Evolutionary conservation across 2,113 vertebrate species (phyloP), one percentile per base, ranked within the genome.

Genomic region (Phrynosoma blainvillii): DNA sequence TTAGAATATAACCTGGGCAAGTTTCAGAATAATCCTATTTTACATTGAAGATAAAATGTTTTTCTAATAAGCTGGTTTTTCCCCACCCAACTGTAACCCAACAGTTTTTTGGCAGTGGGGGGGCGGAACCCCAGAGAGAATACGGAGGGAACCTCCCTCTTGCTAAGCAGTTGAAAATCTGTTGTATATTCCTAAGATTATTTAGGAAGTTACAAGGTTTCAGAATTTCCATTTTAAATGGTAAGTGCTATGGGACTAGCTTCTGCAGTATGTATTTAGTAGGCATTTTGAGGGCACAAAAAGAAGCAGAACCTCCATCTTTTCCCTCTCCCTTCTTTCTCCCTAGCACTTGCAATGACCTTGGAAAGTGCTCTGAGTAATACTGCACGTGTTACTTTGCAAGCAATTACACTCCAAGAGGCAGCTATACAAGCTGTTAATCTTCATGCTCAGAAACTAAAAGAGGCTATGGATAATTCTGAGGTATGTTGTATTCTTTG

Each of bases 401-500:
- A 98, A 92, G 98, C 98, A 0, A 96, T 99, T 1, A 97, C 97
- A 47, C 98, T 98, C 1, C 98, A 99, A 94, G 98, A 99, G 40
- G 96, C 97, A 12, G 98, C 98, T 0, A 96, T 98, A 71, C 97
- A 98, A 40, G 98, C 99, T 1, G 97, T 99, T 62, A 95, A 88
- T 1, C 94, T 93, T 42, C 98, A 99, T 87, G 96, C 97, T 1
- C 95, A 92, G 20, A 97, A 96, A 42, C 93, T 99, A 91, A 98
- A 97, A 94, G 97, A 98, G 70, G 98, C 98, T 2, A 99, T 99
- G 98, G 99, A 98, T 68, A 91, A 98, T 71, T 93, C 97, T 14
- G 98, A 99, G 98, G 98, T 99, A 89, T 9, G 42, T 66, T 54
- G 16, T 40, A 23, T 82, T 42, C 27, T 40, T 47, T 76, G 30